phyloP scores from a whole-genome alignment of 2,113 vertebrate species.

The Lophotis ruficrista region DNA sequence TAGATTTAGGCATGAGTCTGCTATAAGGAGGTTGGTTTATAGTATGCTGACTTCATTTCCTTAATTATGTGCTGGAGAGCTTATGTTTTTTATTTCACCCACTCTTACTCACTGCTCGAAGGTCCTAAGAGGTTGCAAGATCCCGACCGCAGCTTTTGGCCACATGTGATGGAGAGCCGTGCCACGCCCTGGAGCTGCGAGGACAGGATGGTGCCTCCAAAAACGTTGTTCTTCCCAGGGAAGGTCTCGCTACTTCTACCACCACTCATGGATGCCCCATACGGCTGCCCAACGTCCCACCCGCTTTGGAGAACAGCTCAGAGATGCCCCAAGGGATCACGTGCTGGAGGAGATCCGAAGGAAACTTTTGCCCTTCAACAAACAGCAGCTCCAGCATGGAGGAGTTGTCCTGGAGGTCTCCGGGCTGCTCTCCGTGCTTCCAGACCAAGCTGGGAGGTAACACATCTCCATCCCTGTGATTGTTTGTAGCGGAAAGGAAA shows the following conservation, averaged over 20 bases:
- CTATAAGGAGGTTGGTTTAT: background rate
- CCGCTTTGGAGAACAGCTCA: background rate
- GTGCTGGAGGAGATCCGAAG: background rate
- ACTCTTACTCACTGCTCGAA: background rate
- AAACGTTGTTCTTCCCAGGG: background rate
- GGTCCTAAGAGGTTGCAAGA: background rate
- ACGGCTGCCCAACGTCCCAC: background rate
- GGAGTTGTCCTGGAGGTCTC: background rate
- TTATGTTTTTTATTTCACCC: background rate
- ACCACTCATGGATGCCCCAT: accelerated
- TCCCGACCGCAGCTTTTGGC: background rate
- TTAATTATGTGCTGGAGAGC: background rate
- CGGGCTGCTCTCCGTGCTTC: background rate
- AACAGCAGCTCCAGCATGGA: background rate
- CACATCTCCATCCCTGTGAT: background rate
- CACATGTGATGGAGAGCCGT: background rate
- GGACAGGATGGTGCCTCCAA: background rate
- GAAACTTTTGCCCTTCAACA: background rate
- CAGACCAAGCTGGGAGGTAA: background rate
- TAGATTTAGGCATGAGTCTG: background rate
- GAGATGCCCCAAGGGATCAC: background rate
- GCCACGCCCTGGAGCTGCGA: accelerated
- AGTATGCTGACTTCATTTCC: background rate
- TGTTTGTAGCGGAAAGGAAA: conserved; percentile 7
- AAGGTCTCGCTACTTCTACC: background rate